Base-by-base conservation (phyloP, 2,888 invertebrate genomes). In the Poecilobothrus nobilitatus region DNA sequence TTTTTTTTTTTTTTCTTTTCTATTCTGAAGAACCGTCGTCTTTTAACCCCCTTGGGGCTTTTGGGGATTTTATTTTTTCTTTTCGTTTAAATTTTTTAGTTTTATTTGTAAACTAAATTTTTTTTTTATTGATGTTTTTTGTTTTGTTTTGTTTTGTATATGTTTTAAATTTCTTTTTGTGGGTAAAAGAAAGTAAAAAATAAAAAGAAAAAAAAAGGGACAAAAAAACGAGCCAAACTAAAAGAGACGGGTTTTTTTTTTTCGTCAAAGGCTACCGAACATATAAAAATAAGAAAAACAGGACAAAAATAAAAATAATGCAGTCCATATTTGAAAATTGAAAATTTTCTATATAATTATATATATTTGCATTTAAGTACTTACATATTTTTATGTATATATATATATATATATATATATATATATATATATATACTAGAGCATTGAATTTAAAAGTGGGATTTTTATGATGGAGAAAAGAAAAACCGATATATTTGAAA, bases 151-250 rank as follows among this genome's bases (percentile, higher is more conserved):
- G 2, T 27, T 27, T 27, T 27, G 27, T 27, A 27, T n/a, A n/a
- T 44, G 44, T 53, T 53, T 18, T 12, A 53, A 53, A 53, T 53
- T 53, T 53, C 53, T 53, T 53, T 53, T 53, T 53, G 53, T 53
- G 53, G 53, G 53, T 18, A 53, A 18, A 53, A 53, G 53, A 12
- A 27, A 37, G 37, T 12, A 53, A 53, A 53, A 53, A 18, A 18
- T 53, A 53, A 12, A n/a, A 53, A 53, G 18, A 53, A n/a, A 53
- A 53, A 53, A n/a, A 2, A 53, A 53, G 18, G 15, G 15, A 18
- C 1, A 9, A 53, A 53, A 53, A 53, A 53, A 53, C 15, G 15
- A 41, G 7, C 41, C 9, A 15, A 41, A 41, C 27, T 27, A 27
- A 27, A 27, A 27, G 27, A 27, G 27, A 27, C 5, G 27, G 27